Base-by-base conservation (phyloP, 2,888 invertebrate genomes). In the Patella pellucida region DNA sequence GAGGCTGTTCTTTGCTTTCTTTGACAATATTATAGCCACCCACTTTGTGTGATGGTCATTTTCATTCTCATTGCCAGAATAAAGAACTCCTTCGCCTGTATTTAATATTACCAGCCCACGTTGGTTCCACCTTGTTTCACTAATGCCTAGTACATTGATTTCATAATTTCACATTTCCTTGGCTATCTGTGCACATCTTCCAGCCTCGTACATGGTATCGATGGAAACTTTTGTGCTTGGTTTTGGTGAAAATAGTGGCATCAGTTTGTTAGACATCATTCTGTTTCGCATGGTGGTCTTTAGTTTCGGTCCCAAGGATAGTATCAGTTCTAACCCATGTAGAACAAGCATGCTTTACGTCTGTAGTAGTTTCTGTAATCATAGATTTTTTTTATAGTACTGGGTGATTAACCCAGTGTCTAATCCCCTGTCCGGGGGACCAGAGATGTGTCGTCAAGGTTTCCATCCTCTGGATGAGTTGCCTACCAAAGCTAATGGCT, bases 21-120 rank as follows among this genome's bases (percentile, higher is more conserved):
- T 27, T 27, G 27, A 27, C 27, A 27, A 27, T 3, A 27, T 27
- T 27, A 27, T 27, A 51, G 74, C 71, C 12, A 76, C 73, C 9
- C 72, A 70, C 11, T 51, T 68, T 23, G 27, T 27, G 72, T 76
- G 76, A 11, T 56, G 19, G 16, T 73, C 72, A 56, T 56, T 56
- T 56, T 56, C 56, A 19, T 56, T 15, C 16, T 56, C 54, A 54
- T 54, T 67, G 3, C 72, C 73, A 51, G 73, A 68, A n/a, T 68
- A 73, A 56, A 56, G 56, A 15, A 56, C 19, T 16, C n/a, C 56
- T 52, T 62, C 41, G 3, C 68, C 56, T 56, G 56, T 56, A n/a
- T 16, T 56, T 56, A 56, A 19, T 56, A 15, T n/a, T 16, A 56
- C 19, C 56, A 15, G 19, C 19, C n/a, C 56, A 56, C 56, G 1